A percentile compares a stretch with the other conserved stretches of the same genome.
phyloP scores from a whole-genome alignment of 2,113 vertebrate species.

The Grus americana region DNA sequence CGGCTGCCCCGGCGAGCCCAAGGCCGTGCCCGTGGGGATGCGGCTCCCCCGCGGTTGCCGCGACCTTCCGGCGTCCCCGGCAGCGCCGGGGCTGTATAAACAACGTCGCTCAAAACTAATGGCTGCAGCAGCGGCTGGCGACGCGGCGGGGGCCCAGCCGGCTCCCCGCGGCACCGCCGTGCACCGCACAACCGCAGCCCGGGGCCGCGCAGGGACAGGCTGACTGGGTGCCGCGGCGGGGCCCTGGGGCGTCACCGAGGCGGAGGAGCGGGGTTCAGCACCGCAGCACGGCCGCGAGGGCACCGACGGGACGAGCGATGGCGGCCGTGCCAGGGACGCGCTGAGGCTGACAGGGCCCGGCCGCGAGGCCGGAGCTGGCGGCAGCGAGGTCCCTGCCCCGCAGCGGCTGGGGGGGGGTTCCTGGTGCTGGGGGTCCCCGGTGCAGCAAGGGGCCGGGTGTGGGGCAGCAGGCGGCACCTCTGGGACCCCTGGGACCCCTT shows the following conservation, averaged over 20 bases:
- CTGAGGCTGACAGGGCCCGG: too few species aligned
- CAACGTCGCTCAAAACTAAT: neutral
- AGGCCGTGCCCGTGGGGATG: neutral
- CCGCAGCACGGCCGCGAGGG: accelerated
- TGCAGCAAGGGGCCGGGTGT: neutral
- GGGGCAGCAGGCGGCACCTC: neutral
- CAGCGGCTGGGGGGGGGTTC: accelerated
- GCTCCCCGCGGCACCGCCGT: neutral
- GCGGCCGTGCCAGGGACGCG: accelerated
- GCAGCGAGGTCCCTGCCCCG: too few species aligned
- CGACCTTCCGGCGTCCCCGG: neutral
- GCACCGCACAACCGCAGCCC: too few species aligned
- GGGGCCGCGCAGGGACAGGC: neutral
- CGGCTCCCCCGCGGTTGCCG: neutral
- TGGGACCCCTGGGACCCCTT: too few species aligned
- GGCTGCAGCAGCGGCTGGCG: neutral
- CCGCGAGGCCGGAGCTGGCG: accelerated
- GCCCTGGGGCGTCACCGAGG: neutral
- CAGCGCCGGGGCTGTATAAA: neutral
- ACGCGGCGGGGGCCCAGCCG: neutral
- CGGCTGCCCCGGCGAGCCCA: neutral
- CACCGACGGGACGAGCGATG: accelerated
- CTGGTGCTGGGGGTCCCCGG: neutral
- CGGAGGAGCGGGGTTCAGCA: accelerated
- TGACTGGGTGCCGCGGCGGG: neutral